Base-by-base conservation (phyloP, 2,797 vertebrate genomes). In the Gallinago stenura region DNA sequence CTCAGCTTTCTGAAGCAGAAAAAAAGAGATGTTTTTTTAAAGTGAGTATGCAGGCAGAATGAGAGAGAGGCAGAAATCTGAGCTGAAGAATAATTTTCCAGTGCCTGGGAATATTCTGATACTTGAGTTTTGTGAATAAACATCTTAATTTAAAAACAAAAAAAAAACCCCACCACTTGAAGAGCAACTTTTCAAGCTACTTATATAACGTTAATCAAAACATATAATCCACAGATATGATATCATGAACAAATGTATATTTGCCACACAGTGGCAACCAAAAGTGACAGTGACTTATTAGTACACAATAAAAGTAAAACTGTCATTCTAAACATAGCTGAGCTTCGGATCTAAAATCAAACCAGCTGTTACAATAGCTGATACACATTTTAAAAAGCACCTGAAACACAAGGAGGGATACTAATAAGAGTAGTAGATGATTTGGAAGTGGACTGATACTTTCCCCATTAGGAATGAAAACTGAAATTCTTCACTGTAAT, bases 1-100 rank as follows among this genome's bases (percentile, higher is more conserved):
- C 79, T 78, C 91, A 90, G 26, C 43, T 87, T 95, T 94, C 87
- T 79, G 83, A 95, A 81, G 86, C 80, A 93, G 81, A 95, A 95
- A 90, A 90, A 35, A 79, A 28, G 69, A 17, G 25, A 16, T 7
- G 61, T 89, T 61, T 87, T 58, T 93, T 93, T 41, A 25, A 71
- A 76, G 12, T 37, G 25, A 58, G 3, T n/a, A 43, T 54, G 60
- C n/a, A 80, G 26, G 79, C 9, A 56, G 57, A 72, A 82, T 31
- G 68, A 77, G 39, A 95, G 3, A 91, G 26, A 89, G 54, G 15
- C 15, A 45, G 61, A 45, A 76, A 91, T 70, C 18, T 37, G 50
- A 89, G 50, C 15, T 73, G 35, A 87, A 89, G 50, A 75, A 72
- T 41, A 16, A 28, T 46, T 70, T 87, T 86, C 43, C 35, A 22